phyloP scores from a whole-genome alignment of 2,888 invertebrate genomes.

The Rhyacophila evoluta region DNA sequence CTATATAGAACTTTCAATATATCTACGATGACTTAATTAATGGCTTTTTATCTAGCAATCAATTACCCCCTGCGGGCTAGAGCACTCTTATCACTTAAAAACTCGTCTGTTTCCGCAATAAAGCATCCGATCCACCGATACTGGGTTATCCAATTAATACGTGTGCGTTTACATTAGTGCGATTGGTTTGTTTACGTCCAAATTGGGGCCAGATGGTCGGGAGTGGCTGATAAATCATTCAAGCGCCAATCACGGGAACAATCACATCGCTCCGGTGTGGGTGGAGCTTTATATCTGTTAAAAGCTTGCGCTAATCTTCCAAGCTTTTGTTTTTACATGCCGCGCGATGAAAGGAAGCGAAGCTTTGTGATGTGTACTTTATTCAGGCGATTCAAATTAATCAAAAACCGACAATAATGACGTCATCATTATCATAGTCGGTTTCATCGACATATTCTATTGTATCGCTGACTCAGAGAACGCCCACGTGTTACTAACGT shows the following conservation, averaged over 20 bases:
- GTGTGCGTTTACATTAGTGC: constrained; percentile 29
- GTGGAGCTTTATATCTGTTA: constrained; percentile 19
- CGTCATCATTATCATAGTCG: not conserved
- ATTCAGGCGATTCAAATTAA: not conserved
- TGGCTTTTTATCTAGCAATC: constrained; percentile 11
- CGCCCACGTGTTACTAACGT: too few relatives aligned
- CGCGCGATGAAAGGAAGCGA: constrained; percentile 5
- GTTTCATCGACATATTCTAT: too few relatives aligned
- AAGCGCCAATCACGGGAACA: constrained; percentile 42
- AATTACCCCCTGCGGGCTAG: constrained; percentile 1
- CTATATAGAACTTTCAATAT: not conserved
- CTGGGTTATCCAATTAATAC: constrained; percentile 21
- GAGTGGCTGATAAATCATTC: constrained; percentile 41
- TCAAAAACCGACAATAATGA: not conserved
- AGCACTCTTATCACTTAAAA: constrained; percentile 22
- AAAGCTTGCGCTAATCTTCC: constrained; percentile 38
- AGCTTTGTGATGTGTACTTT: not conserved
- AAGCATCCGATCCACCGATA: constrained; percentile 9
- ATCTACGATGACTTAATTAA: not conserved
- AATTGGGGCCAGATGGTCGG: constrained; percentile 3
- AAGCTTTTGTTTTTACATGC: constrained; percentile 11
- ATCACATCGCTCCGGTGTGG: constrained; percentile 7
- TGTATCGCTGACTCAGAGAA: too few relatives aligned
- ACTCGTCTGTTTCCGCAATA: constrained; percentile 17
- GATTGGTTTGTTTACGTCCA: constrained; percentile 32